phyloP scores from a whole-genome alignment of 1,140 invertebrate species.

The Aphelinus certus region DNA sequence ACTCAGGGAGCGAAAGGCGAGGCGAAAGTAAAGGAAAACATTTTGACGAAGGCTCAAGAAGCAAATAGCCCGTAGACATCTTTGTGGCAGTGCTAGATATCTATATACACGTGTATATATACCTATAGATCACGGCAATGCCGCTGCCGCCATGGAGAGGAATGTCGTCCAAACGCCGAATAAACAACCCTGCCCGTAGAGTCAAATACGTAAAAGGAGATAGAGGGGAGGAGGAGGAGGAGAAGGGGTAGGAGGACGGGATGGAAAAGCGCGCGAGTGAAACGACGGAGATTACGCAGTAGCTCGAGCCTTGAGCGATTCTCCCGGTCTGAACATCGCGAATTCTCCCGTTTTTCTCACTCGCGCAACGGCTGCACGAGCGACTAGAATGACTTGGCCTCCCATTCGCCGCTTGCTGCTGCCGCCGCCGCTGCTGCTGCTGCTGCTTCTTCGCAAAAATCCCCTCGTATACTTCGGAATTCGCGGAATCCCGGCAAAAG shows the following conservation, averaged over 20 bases:
- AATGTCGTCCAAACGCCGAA: conserved; percentile 10
- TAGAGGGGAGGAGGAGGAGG: neutral
- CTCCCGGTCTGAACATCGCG: conserved; percentile 11
- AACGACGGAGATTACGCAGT: conserved; percentile 20
- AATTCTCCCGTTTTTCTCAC: conserved; percentile 12
- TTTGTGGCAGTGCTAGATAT: neutral
- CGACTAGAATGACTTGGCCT: conserved; percentile 26
- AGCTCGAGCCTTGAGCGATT: conserved; percentile 19
- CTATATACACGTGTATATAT: neutral
- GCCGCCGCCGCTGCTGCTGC: too few relatives aligned
- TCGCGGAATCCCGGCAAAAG: conserved; percentile 3
- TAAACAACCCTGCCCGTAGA: conserved; percentile 4
- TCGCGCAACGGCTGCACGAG: neutral
- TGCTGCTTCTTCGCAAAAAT: neutral
- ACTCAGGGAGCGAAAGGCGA: too few relatives aligned
- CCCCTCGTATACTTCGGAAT: conserved; percentile 22
- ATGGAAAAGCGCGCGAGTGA: neutral
- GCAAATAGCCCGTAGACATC: conserved; percentile 1
- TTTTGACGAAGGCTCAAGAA: conserved; percentile 10
- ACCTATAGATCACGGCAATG: neutral
- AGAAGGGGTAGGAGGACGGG: neutral
- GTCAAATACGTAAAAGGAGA: neutral
- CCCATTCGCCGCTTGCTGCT: neutral
- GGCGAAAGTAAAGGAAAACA: conserved; percentile 1
- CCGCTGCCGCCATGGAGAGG: conserved; percentile 1